A percentile compares a stretch with the other conserved stretches of the same genome.
Conservation (phyloP, 2,113 vertebrate genomes). For the Lepus timidus region DNA sequence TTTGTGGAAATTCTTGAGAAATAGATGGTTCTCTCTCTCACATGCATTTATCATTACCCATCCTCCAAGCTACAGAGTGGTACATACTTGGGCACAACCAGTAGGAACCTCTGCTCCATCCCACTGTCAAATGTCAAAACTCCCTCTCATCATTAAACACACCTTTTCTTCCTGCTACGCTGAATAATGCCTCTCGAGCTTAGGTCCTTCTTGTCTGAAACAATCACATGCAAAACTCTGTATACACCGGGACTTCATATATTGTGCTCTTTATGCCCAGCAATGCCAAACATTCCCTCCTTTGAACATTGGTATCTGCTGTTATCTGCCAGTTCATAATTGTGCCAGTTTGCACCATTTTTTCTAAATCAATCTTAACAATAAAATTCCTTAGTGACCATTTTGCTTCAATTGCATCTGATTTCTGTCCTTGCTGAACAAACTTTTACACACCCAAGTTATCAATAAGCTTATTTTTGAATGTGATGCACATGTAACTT, state of each 20-base stretch:
- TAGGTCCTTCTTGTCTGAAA: no score
- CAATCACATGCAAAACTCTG: not conserved
- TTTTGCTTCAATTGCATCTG: not conserved
- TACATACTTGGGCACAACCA: not conserved
- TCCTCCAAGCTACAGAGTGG: accelerated
- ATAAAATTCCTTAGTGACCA: not conserved
- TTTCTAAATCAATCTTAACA: not conserved
- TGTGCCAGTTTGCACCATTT: not conserved
- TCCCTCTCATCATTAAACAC: no score
- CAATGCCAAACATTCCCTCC: not conserved
- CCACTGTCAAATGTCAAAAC: no score
- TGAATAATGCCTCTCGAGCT: not conserved
- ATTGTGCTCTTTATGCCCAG: no score
- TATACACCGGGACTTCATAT: accelerated
- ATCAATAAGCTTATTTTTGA: not conserved
- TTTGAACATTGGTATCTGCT: not conserved
- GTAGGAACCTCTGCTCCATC: not conserved
- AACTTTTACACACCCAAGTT: not conserved
- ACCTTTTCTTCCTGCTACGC: not conserved
- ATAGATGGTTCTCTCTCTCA: not conserved
- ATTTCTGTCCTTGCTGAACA: no score
- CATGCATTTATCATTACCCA: not conserved
- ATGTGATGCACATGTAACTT: not conserved
- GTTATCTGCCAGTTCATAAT: not conserved
- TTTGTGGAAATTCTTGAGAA: not conserved